A percentile compares a stretch with the other conserved stretches of the same genome.
Conservation (phyloP, 2,888 invertebrate genomes). For the Stenichneumon culpator region DNA sequence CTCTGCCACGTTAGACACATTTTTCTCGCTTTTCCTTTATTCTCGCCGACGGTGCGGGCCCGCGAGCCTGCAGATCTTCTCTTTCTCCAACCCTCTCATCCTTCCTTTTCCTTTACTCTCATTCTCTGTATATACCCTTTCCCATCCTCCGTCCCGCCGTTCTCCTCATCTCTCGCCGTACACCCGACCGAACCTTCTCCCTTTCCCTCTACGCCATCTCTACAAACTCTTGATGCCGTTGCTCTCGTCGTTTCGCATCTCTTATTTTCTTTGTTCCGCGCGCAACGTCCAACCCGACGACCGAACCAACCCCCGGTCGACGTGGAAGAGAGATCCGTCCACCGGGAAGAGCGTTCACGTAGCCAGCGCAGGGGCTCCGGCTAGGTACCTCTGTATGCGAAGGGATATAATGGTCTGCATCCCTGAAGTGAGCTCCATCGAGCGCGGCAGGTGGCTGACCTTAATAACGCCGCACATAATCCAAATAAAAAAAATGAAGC, state of each 20-base stretch:
- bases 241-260: constrained; percentile 80
- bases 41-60: constrained; percentile 81
- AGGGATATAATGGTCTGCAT: constrained; percentile 83
- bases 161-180: constrained; percentile 69
- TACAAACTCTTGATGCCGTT: constrained; percentile 48
- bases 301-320: constrained; percentile 63
- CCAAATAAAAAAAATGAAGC: constrained; percentile 62
- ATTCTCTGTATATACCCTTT: constrained; percentile 55
- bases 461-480: constrained; percentile 81
- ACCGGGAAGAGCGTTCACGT: constrained; percentile 55
- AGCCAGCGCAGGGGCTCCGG: constrained; percentile 30
- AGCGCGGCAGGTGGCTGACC: constrained; percentile 85
- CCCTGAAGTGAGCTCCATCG: constrained; percentile 84
- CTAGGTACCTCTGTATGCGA: constrained; percentile 49
- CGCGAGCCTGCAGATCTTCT: constrained; percentile 72
- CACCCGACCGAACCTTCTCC: constrained; percentile 65
- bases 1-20: constrained; percentile 85
- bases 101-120: constrained; percentile 58
- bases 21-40: constrained; percentile 85
- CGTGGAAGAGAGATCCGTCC: constrained; percentile 41
- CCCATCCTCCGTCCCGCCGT: constrained; percentile 28
- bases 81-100: constrained; percentile 59
- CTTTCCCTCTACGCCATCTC: constrained; percentile 56
- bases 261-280: constrained; percentile 82
- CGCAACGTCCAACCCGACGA: constrained; percentile 64